These are phyloP conservation scores for Drosophila repletoides DNA, from an alignment of 1,140 invertebrate genomes.

Conservation along the genomic window DNA sequence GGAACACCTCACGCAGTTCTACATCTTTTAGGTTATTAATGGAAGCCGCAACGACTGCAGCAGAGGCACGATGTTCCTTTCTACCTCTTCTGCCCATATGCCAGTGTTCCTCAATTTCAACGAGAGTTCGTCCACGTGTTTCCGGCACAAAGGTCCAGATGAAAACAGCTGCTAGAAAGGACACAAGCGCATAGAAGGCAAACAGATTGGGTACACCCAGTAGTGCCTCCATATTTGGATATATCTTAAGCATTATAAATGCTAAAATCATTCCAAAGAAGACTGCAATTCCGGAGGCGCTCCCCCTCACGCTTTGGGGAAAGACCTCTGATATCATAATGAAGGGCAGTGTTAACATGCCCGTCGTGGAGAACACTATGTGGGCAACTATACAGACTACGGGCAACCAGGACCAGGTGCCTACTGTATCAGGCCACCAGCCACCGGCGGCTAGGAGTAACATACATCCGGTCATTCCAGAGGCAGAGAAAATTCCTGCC, in stretches of 20 bases:
- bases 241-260: constrained; percentile 90
- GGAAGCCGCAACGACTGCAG: constrained; percentile 8
- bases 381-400: constrained; percentile 84
- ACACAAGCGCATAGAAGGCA: constrained; percentile 87
- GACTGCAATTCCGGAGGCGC: constrained; percentile 86
- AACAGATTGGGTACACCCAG: constrained; percentile 88
- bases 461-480: constrained; percentile 86
- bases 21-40: constrained; percentile 65
- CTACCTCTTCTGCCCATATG: constrained; percentile 60
- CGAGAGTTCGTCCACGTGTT: constrained; percentile 89
- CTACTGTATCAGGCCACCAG: constrained; percentile 74
- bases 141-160: constrained; percentile 89
- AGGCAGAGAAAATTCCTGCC: constrained; percentile 85
- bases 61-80: constrained; percentile 20
- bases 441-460: constrained; percentile 82
- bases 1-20: constrained; percentile 60
- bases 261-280: constrained; percentile 88
- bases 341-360: constrained; percentile 88
- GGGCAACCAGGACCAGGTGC: constrained; percentile 74
- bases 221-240: constrained; percentile 84
- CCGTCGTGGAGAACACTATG: constrained; percentile 86
- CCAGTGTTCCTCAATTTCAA: constrained; percentile 88
- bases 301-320: constrained; percentile 86
- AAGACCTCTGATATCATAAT: constrained; percentile 90
- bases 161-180: constrained; percentile 87